These are phyloP conservation scores for Caerostris darwini DNA, from an alignment of 1,140 invertebrate genomes.

Conservation along the genomic window DNA sequence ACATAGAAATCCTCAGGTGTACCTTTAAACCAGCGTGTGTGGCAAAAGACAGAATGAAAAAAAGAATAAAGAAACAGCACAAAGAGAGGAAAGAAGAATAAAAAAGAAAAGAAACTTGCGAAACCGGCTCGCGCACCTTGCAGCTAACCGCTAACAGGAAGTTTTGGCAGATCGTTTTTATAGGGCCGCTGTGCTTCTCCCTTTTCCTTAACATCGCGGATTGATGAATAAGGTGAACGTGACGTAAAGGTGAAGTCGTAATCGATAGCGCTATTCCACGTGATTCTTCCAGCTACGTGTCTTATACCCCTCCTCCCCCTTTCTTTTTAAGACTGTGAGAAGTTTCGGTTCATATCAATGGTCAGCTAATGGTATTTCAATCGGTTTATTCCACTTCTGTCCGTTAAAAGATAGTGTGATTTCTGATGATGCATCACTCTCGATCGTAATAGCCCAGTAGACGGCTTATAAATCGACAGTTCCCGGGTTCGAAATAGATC, in stretches of 20 bases:
- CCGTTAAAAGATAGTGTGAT: not conserved
- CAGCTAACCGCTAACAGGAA: conserved; percentile 56
- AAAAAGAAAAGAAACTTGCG: conserved; percentile 23
- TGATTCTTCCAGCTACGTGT: not conserved
- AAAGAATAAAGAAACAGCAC: not conserved
- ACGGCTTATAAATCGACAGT: too few species aligned
- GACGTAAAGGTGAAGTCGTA: conserved; percentile 49
- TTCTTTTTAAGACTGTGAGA: not conserved
- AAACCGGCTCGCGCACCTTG: conserved; percentile 44
- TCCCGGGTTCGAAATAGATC: too few species aligned
- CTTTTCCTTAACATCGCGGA: not conserved
- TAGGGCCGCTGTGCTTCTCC: not conserved
- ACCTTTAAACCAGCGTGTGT: conserved; percentile 34
- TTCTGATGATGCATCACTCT: too few species aligned
- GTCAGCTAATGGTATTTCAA: not conserved
- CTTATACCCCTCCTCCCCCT: too few species aligned
- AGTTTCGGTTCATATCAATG: not conserved
- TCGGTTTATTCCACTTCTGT: not conserved
- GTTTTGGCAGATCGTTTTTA: conserved; percentile 57
- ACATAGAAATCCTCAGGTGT: conserved; percentile 30
- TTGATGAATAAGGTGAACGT: conserved; percentile 35
- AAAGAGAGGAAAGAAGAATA: not conserved
- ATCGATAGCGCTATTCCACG: conserved; percentile 38
- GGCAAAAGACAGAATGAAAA: conserved; percentile 7
- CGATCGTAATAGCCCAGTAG: too few species aligned